Evolutionary conservation across 2,888 invertebrate genomes (phyloP), one percentile per base, ranked within the genome.

Genomic region (Caenorhabditis panamensis): DNA sequence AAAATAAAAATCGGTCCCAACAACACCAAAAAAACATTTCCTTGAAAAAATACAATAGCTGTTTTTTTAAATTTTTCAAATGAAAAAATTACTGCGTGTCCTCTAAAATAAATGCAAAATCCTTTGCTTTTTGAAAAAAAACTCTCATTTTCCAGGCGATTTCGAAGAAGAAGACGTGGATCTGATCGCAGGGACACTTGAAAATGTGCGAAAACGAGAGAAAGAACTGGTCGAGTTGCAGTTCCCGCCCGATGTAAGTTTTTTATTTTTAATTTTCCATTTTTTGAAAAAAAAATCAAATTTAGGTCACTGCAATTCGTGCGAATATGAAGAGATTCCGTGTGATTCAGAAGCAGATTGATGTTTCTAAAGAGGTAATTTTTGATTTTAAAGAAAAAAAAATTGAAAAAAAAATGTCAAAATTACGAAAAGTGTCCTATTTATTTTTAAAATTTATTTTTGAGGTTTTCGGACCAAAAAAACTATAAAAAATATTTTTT

Each of bases 271-370:
- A 13, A 11, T 41, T 41, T 6, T 41, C 13, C 11, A 41, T 2
- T 13, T 41, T 41, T 6, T 11, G 2, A 41, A 41, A 41, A 41
- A 11, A 13, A 13, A 41, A 41, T 13, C 1, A 36, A 20, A 26
- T 54, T 54, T 16, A 75, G 80, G 81, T 85, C 1, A 73, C 75
- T 24, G 83, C 81, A 1, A 71, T 86, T 28, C 75, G 85, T 18
- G 56, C 83, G 6, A 87, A 87, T 66, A 82, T 86, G 76, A 78
- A 79, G 9, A 64, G 79, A 54, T 67, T 83, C 31, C 62, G 84
- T 24, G 37, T 37, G 26, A 53, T 87, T 20, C 79, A 82, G 31
- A 78, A 83, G 54, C 59, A 84, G 54, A 78, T 87, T 28, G 79
- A 78, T 8, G 67, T 67, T 9, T 82, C 79, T 16, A 84, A 75